Conservation (phyloP, 2,888 invertebrate genomes). For the Conus canariensis region DNA sequence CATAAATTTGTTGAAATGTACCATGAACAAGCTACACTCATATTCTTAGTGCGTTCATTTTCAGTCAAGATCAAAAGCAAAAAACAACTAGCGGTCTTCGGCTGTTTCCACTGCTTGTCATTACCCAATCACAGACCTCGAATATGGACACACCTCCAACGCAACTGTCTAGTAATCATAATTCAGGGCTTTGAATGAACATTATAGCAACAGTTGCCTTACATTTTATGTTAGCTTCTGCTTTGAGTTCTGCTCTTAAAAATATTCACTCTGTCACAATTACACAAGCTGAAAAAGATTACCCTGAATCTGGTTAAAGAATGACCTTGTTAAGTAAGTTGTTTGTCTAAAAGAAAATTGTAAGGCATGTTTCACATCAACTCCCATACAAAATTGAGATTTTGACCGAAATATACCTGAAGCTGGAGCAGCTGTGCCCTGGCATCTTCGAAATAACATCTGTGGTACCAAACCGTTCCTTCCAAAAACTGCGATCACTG, state of each 20-base stretch:
- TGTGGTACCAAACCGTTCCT: conserved; percentile 29
- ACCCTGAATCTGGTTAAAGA: not conserved
- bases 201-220: no score
- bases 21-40: no score
- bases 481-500: conserved; percentile 33
- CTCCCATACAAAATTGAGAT: not conserved
- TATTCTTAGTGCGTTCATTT: no score
- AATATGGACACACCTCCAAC: conserved; percentile 41
- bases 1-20: no score
- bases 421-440: conserved; percentile 45
- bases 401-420: conserved; percentile 45
- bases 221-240: no score
- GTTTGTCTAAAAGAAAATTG: not conserved
- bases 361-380: not conserved
- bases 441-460: conserved; percentile 34
- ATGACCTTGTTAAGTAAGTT: not conserved
- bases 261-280: not conserved
- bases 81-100: no score
- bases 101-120: not conserved
- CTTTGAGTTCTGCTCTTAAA: not conserved
- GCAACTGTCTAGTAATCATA: no score
- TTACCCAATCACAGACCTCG: conserved; percentile 33
- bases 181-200: not conserved
- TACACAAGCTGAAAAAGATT: not conserved
- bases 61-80: no score